Evolutionary conservation across 2,113 vertebrate species (phyloP).

Genomic region (Rhinoptilus africanus): DNA sequence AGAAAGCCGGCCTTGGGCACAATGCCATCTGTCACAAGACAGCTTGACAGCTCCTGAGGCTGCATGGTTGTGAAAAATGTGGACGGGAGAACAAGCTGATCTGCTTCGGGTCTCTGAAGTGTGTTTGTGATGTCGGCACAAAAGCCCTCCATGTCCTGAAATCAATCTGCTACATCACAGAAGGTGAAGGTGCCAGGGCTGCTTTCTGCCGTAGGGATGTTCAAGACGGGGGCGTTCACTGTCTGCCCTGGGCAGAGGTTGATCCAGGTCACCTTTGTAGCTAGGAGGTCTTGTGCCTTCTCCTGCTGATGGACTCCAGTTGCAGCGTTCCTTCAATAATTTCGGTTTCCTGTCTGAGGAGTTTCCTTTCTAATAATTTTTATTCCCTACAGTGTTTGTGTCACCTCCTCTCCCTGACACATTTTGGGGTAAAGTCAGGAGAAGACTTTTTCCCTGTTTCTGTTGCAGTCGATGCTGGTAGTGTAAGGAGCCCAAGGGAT

Average conservation of each 20-base stretch:
- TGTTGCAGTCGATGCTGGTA: not conserved
- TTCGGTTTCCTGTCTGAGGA: not conserved
- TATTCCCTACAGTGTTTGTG: not conserved
- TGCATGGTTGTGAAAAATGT: not conserved
- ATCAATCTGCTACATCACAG: not conserved
- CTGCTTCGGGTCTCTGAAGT: not conserved
- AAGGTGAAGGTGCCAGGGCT: not conserved
- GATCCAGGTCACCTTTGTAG: not conserved
- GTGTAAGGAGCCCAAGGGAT: not conserved
- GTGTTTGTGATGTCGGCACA: not conserved
- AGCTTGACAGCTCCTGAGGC: not conserved
- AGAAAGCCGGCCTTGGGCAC: not conserved
- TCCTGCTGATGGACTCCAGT: not conserved
- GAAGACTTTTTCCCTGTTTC: not conserved
- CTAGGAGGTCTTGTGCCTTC: not conserved
- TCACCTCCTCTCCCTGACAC: not conserved
- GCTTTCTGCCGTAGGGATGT: not conserved
- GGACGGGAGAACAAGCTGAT: constrained; percentile 33
- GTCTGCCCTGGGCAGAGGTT: not conserved
- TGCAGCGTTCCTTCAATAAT: not conserved
- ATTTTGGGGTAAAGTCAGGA: not conserved
- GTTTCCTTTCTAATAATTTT: not conserved
- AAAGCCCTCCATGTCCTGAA: not conserved
- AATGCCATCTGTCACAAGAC: not conserved
- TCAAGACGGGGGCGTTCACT: not conserved